Conservation (phyloP, 2,113 vertebrate species). For the Dolichallabes microphthalmus region DNA sequence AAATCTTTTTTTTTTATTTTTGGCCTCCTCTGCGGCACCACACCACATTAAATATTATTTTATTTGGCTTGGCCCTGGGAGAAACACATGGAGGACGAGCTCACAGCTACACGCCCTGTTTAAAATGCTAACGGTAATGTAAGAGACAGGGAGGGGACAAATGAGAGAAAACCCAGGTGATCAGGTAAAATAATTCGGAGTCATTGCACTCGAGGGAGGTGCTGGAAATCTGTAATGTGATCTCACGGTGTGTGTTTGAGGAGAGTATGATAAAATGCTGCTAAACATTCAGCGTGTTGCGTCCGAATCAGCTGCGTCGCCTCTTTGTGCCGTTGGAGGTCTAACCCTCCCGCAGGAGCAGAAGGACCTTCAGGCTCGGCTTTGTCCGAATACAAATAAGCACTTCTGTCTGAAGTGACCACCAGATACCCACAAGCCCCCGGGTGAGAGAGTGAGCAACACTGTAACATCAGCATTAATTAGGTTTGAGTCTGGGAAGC, state of each 20-base stretch:
- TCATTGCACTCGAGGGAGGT: background rate
- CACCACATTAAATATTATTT: background rate
- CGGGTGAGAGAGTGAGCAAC: background rate
- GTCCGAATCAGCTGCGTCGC: background rate
- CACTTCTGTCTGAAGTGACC: slow-evolving; percentile 1
- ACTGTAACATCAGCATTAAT: background rate
- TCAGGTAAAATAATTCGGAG: background rate
- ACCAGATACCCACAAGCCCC: slow-evolving; percentile 6
- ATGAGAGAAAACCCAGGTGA: too few species aligned
- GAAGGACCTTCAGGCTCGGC: slow-evolving; percentile 6
- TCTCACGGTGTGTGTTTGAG: background rate
- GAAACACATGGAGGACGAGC: background rate
- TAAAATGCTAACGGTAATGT: background rate
- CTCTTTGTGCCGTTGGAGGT: slow-evolving; percentile 5
- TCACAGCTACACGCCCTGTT: too few species aligned
- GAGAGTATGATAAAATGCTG: background rate
- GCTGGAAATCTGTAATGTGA: background rate
- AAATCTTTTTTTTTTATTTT: background rate
- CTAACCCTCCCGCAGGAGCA: slow-evolving; percentile 18
- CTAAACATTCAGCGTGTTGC: background rate
- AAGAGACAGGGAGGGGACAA: background rate
- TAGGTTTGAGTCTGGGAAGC: background rate
- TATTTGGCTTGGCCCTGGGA: background rate
- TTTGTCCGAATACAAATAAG: slow-evolving; percentile 30
- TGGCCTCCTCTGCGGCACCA: background rate